A percentile compares a stretch with the other conserved stretches of the same genome.
These are phyloP conservation scores for Ursus arctos DNA, from an alignment of 2,113 vertebrate genomes.

Conservation along the genomic window DNA sequence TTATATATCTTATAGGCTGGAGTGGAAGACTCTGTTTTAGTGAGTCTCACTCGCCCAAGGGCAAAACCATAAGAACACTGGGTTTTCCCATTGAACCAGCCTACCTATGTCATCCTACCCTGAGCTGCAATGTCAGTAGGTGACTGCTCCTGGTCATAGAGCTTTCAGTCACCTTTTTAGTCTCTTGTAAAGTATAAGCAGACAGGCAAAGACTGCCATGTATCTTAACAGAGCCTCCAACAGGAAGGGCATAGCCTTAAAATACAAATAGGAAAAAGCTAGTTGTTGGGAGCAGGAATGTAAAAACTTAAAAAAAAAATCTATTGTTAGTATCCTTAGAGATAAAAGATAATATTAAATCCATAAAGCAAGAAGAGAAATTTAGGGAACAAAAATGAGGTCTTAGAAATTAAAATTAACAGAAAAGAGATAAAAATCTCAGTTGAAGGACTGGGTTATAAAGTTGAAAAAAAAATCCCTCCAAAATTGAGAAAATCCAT, in stretches of 20 bases:
- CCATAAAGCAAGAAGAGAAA: background rate
- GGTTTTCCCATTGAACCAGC: background rate
- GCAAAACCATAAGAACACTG: background rate
- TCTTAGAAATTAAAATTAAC: slow-evolving; percentile 35
- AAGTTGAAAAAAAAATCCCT: background rate
- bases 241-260: background rate
- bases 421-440: slow-evolving; percentile 6
- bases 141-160: background rate
- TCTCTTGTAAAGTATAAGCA: background rate
- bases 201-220: background rate
- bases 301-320: background rate
- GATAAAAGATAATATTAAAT: background rate
- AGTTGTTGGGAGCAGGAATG: background rate
- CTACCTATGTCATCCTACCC: too few species aligned
- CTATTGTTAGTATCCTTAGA: background rate
- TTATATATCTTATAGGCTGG: background rate
- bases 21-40: background rate
- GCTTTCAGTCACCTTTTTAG: background rate
- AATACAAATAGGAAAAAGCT: background rate
- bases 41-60: background rate
- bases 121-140: background rate
- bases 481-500: background rate
- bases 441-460: background rate
- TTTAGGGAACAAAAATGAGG: background rate
- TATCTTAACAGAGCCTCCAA: background rate